phyloP scores from a whole-genome alignment of 2,113 vertebrate species.

The Amblyopsis rosae region DNA sequence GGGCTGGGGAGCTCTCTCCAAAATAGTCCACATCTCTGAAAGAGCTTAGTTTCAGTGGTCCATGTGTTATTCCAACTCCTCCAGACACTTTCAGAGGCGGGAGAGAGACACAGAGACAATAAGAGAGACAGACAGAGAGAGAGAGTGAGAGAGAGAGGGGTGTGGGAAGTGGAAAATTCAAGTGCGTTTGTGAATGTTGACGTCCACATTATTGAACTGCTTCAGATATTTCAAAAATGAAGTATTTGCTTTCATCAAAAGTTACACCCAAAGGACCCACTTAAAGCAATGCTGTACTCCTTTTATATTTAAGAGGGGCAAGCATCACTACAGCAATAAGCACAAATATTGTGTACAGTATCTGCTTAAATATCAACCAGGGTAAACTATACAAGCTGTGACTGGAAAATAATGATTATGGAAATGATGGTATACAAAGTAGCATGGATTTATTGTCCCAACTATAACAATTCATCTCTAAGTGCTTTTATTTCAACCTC shows the following conservation, averaged over 20 bases:
- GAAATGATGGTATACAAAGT: constrained; percentile 5
- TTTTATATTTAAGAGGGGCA: too few species aligned
- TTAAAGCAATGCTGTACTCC: too few species aligned
- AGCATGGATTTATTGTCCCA: constrained; percentile 13
- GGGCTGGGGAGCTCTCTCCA: constrained; percentile 42
- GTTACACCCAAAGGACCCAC: too few species aligned
- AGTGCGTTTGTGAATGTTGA: constrained; percentile 55
- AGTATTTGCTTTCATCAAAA: neutral
- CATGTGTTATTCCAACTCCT: constrained; percentile 62
- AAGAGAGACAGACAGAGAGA: constrained; percentile 4
- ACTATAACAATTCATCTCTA: neutral
- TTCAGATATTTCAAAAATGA: constrained; percentile 49
- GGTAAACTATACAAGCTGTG: neutral
- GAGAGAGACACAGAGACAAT: neutral
- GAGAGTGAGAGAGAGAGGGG: constrained; percentile 26
- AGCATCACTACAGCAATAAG: too few species aligned
- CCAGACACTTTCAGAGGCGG: constrained; percentile 29
- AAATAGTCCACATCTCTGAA: constrained; percentile 64
- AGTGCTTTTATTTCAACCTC: neutral
- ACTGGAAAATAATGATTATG: neutral
- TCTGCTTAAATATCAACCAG: neutral
- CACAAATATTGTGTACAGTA: too few species aligned
- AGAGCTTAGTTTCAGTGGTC: constrained; percentile 65
- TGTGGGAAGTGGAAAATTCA: constrained; percentile 63
- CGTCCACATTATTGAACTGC: constrained; percentile 57